A percentile compares a stretch with the other conserved stretches of the same genome.
Conservation (phyloP, 2,797 vertebrate genomes). For the Sebastes cheni region DNA sequence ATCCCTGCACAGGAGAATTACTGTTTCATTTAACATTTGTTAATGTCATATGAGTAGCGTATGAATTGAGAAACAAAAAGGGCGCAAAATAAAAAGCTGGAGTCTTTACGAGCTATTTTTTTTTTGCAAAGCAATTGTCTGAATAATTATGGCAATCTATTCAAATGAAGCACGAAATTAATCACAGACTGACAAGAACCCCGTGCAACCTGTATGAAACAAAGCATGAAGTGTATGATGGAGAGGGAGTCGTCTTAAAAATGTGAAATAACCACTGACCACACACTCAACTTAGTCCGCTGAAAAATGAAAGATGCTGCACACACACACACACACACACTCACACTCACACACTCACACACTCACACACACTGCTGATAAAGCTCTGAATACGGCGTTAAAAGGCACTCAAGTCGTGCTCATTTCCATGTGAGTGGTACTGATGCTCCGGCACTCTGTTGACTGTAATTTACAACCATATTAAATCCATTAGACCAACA, state of each 20-base stretch:
- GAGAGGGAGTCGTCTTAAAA: neutral
- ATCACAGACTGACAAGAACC: conserved; percentile 20
- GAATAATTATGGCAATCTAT: conserved; percentile 33
- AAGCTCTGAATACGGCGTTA: conserved; percentile 46
- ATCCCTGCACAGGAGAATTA: neutral
- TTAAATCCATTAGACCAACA: conserved; percentile 79
- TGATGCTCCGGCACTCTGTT: conserved; percentile 48
- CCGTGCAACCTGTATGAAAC: neutral
- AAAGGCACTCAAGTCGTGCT: conserved; percentile 57
- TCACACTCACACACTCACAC: neutral
- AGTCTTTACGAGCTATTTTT: conserved; percentile 14
- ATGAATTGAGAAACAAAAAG: neutral
- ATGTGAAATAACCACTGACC: conserved; percentile 10
- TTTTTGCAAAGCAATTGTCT: conserved; percentile 7
- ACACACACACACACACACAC: conserved; percentile 4
- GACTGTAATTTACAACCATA: conserved; percentile 73
- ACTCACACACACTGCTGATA: conserved; percentile 11
- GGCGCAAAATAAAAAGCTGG: conserved; percentile 2
- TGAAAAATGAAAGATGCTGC: conserved; percentile 26
- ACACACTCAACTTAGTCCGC: conserved; percentile 6
- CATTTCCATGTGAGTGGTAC: conserved; percentile 69
- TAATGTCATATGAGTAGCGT: neutral
- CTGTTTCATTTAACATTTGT: neutral
- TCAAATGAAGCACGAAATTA: conserved; percentile 39
- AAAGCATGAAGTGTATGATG: neutral